Conservation (phyloP, 2,113 vertebrate genomes). For the Lophochroa leadbeateri region DNA sequence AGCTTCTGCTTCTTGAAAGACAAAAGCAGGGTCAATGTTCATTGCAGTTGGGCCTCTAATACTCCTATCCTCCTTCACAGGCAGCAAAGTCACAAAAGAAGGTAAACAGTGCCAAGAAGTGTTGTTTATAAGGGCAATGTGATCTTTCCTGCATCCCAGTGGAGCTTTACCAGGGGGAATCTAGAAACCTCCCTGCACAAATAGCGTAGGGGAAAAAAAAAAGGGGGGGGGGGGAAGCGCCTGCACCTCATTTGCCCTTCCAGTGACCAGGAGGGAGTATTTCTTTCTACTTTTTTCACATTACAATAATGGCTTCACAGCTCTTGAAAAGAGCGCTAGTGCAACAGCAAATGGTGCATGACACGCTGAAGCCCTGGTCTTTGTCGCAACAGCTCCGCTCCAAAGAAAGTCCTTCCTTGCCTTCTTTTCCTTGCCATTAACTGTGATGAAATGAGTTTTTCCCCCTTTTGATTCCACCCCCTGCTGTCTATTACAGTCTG, state of each 20-base stretch:
- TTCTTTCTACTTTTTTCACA: constrained; percentile 80
- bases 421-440: constrained; percentile 86
- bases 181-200: too few relatives aligned
- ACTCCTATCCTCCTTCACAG: constrained; percentile 24
- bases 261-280: constrained; percentile 83
- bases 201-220: too few relatives aligned
- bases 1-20: constrained; percentile 17
- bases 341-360: constrained; percentile 82
- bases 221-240: neutral
- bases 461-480: constrained; percentile 77
- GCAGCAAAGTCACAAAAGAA: constrained; percentile 75
- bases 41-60: neutral
- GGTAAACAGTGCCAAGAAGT: constrained; percentile 62
- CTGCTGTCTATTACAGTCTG: constrained; percentile 75
- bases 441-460: constrained; percentile 84
- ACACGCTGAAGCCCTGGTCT: constrained; percentile 74
- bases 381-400: constrained; percentile 79
- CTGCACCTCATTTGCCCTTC: constrained; percentile 89
- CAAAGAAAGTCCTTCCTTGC: constrained; percentile 82
- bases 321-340: constrained; percentile 77
- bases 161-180: too few relatives aligned
- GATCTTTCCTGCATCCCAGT: too few relatives aligned
- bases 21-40: constrained; percentile 31
- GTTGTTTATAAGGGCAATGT: too few relatives aligned
- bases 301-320: constrained; percentile 81